Conservation (phyloP, 2,113 vertebrate genomes). For the Raja brachyura region DNA sequence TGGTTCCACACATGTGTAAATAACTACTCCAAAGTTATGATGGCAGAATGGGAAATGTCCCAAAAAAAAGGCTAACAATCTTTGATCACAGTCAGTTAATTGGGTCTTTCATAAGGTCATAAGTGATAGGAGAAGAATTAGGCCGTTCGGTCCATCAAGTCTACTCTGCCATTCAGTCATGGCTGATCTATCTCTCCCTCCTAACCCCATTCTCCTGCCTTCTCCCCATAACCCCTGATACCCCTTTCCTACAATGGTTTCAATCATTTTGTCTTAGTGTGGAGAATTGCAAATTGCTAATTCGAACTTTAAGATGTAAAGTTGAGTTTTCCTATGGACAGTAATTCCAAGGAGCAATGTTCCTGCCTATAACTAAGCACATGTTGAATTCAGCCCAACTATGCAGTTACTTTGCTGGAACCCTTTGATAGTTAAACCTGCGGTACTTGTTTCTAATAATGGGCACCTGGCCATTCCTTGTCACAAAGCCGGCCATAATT, state of each 20-base stretch:
- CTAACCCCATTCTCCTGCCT: no score
- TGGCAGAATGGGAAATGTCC: not conserved
- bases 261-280: not conserved
- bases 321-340: not conserved
- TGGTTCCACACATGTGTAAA: not conserved
- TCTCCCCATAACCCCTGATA: no score
- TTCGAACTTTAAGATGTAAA: not conserved
- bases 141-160: no score
- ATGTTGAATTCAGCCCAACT: not conserved
- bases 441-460: not conserved
- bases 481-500: not conserved
- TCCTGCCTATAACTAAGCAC: not conserved
- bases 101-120: not conserved
- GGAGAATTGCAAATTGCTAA: not conserved
- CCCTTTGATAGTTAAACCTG: not conserved
- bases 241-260: not conserved
- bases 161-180: no score
- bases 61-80: not conserved
- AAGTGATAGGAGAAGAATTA: no score
- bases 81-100: not conserved
- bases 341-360: not conserved
- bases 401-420: not conserved
- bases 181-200: no score
- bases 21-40: not conserved
- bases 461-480: not conserved